These are phyloP conservation scores for Nycteola revayana DNA, from an alignment of 2,888 invertebrate genomes.

Conservation along the genomic window DNA sequence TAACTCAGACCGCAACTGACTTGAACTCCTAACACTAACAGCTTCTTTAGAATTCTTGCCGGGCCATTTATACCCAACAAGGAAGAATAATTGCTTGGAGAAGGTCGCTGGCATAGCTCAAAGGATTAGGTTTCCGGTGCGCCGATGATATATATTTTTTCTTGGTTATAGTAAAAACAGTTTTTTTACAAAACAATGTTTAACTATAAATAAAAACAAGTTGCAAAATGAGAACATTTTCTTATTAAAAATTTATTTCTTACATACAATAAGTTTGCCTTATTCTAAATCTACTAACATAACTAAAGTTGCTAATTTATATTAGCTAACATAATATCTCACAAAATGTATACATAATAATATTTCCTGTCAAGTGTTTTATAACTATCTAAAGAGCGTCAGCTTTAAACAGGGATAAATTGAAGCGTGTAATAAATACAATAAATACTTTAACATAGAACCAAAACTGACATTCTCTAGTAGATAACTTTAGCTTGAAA, in stretches of 20 bases:
- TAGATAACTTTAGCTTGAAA: constrained; percentile 45
- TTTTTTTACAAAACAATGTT: no score
- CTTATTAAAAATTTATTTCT: constrained; percentile 78
- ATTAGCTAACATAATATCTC: constrained; percentile 74
- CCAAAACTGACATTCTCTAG: constrained; percentile 56
- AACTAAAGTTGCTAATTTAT: constrained; percentile 69
- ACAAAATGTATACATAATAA: constrained; percentile 65
- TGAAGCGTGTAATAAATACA: constrained; percentile 72
- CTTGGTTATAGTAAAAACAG: no score
- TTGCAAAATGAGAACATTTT: constrained; percentile 36
- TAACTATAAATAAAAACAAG: no score
- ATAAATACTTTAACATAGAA: constrained; percentile 71
- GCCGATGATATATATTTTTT: no score
- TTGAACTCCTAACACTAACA: no score
- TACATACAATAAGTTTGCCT: constrained; percentile 76
- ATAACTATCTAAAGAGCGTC: constrained; percentile 49
- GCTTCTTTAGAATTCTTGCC: no score
- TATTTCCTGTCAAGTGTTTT: constrained; percentile 52
- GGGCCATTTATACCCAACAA: no score
- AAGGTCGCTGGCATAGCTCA: no score
- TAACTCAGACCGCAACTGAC: no score
- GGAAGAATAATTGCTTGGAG: no score
- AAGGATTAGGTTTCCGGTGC: no score
- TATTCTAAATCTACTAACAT: constrained; percentile 63
- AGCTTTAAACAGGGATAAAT: constrained; percentile 55